Evolutionary conservation across 92 coral and sea anemone genomes (phyloP).

Genomic region (Pocillopora meandrina): DNA sequence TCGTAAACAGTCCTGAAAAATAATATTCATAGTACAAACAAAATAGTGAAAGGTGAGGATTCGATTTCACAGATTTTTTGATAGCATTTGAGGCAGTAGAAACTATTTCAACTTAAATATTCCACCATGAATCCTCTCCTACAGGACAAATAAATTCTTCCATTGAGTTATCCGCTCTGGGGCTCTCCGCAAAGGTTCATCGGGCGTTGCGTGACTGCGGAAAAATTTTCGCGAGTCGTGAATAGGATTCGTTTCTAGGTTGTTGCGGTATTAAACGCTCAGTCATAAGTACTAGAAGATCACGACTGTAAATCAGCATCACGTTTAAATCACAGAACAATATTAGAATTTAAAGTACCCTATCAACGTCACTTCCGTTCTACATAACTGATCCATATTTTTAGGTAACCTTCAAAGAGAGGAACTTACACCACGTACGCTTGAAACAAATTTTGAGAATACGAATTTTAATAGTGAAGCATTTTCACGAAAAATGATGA

Average conservation of each 20-base stretch:
- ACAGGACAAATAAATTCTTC: not conserved
- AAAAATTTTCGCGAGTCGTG: conserved; percentile 36
- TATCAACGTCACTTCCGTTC: conserved; percentile 21
- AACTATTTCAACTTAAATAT: not conserved
- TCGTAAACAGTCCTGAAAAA: conserved; percentile 80
- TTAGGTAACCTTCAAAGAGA: not conserved
- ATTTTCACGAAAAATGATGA: too few species aligned
- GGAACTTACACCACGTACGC: not conserved
- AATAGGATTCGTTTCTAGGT: conserved; percentile 70
- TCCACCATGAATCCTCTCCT: not conserved
- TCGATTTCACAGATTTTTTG: too few species aligned
- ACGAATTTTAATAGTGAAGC: too few species aligned
- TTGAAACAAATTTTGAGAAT: too few species aligned
- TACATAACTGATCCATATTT: not conserved
- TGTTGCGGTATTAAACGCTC: too few species aligned
- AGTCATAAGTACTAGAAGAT: conserved; percentile 37
- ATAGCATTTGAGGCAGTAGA: not conserved
- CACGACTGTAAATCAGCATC: conserved; percentile 46
- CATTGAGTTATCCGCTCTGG: too few species aligned
- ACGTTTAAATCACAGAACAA: fast-evolving
- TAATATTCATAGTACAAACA: not conserved
- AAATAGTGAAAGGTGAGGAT: too few species aligned
- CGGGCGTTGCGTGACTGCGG: too few species aligned
- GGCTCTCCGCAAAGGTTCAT: too few species aligned
- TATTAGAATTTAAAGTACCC: not conserved